phyloP scores from a whole-genome alignment of 1,140 invertebrate species.

The Hesperophylax magnus region DNA sequence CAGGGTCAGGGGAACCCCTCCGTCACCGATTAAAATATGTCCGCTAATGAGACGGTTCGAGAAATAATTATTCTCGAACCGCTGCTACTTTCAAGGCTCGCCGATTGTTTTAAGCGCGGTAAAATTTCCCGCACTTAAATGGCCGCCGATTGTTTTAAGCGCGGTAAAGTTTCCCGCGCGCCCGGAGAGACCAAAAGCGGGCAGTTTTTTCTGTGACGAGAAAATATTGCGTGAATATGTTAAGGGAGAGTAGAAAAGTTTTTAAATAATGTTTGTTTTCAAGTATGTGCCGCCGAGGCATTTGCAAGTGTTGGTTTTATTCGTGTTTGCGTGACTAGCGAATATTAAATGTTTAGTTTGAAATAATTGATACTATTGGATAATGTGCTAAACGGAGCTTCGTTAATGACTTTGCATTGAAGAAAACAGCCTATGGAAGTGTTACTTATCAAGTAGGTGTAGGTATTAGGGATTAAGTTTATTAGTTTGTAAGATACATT shows the following conservation, averaged over 20 bases:
- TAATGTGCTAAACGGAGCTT: constrained; percentile 33
- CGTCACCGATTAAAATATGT: constrained; percentile 48
- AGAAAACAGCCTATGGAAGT: neutral
- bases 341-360: constrained; percentile 26
- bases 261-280: constrained; percentile 39
- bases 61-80: constrained; percentile 43
- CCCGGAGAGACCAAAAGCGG: neutral
- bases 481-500: too few species aligned
- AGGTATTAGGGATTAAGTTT: too few species aligned
- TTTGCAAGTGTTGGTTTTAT: neutral
- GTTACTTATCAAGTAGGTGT: neutral
- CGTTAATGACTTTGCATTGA: neutral
- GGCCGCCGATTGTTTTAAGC: neutral
- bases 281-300: constrained; percentile 13
- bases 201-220: constrained; percentile 3
- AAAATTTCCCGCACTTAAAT: constrained; percentile 9
- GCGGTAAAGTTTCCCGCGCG: neutral
- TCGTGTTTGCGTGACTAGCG: constrained; percentile 29
- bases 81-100: neutral
- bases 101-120: constrained; percentile 15
- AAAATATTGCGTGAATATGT: constrained; percentile 36
- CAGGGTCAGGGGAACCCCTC: neutral
- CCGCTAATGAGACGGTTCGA: constrained; percentile 52
- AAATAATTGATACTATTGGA: constrained; percentile 24
- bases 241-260: constrained; percentile 27